Evolutionary conservation across 2,113 vertebrate genomes (phyloP).

Genomic region (Scopus umbretta): DNA sequence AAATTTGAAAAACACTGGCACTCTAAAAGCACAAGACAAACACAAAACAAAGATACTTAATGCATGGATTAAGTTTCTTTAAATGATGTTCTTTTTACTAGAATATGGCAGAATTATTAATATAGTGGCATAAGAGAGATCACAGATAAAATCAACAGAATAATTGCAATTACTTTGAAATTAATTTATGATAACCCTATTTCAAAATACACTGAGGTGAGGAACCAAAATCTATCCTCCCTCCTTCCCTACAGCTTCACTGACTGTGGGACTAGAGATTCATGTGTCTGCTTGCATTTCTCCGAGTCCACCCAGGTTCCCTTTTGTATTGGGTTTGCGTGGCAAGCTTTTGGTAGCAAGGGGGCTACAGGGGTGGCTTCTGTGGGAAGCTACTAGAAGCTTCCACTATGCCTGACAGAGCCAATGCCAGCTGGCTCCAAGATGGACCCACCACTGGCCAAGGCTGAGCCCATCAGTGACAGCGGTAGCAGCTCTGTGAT

Average conservation of each 20-base stretch:
- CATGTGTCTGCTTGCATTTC: fast-evolving
- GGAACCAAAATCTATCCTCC: neutral
- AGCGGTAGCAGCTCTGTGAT: neutral
- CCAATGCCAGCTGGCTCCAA: neutral
- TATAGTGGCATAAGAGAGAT: neutral
- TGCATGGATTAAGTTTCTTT: neutral
- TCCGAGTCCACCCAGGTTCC: neutral
- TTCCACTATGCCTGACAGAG: neutral
- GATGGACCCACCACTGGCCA: neutral
- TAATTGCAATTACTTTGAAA: neutral
- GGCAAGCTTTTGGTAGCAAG: neutral
- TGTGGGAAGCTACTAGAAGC: neutral
- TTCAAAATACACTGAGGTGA: neutral
- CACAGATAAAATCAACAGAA: neutral
- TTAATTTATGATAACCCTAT: neutral
- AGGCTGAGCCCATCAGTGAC: neutral
- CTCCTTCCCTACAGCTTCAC: neutral
- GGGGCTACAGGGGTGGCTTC: neutral
- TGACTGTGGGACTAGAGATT: neutral
- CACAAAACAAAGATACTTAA: neutral
- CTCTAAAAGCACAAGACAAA: neutral
- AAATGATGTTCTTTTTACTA: neutral
- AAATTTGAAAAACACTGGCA: neutral
- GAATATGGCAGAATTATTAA: neutral
- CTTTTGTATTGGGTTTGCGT: neutral